These are phyloP conservation scores for Dromiciops gliroides DNA, from an alignment of 2,113 vertebrate genomes.

Conservation along the genomic window DNA sequence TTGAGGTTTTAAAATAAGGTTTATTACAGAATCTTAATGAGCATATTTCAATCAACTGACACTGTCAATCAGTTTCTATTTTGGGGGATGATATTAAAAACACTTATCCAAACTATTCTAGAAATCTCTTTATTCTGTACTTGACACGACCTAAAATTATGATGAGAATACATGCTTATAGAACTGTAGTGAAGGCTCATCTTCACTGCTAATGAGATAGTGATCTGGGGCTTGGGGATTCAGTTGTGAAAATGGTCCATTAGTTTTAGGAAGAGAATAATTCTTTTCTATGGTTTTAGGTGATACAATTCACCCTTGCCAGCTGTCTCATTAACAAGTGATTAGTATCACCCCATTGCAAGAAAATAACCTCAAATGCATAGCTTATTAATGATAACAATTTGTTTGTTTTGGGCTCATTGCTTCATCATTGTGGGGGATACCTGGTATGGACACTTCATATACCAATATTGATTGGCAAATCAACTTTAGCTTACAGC, in stretches of 20 bases:
- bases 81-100: not conserved
- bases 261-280: not conserved
- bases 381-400: not conserved
- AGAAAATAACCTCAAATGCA: not conserved
- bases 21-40: not conserved
- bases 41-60: not conserved
- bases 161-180: not conserved
- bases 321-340: not conserved
- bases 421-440: not conserved
- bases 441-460: not conserved
- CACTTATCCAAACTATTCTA: not conserved
- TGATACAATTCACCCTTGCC: not conserved
- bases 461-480: not conserved
- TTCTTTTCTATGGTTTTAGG: not conserved
- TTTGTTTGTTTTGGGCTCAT: not conserved
- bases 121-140: not conserved
- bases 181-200: not conserved
- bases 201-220: not conserved
- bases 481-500: not conserved
- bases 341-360: not conserved
- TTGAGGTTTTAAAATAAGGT: not conserved
- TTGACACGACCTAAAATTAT: constrained; percentile 16
- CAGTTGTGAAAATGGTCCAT: not conserved
- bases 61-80: not conserved
- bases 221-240: not conserved